Evolutionary conservation across 1,140 invertebrate species (phyloP).

Genomic region (Trichoplusia ni): DNA sequence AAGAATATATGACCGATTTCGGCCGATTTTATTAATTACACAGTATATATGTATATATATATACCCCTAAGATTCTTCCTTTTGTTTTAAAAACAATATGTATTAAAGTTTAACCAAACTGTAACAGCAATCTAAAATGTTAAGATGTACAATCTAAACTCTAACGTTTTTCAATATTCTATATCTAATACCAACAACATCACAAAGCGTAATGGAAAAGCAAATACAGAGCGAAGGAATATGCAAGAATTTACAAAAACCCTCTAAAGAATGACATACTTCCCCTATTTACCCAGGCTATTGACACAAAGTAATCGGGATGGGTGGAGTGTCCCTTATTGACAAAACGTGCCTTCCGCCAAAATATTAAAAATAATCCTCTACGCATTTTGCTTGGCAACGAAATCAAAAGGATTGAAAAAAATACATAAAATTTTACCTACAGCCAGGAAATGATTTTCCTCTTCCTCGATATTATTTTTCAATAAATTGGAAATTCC

Average conservation of each 20-base stretch:
- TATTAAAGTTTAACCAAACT: no score
- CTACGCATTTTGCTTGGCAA: slow-evolving; percentile 14
- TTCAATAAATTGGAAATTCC: slow-evolving; percentile 18
- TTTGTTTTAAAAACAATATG: no score
- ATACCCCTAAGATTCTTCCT: no score
- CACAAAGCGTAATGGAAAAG: slow-evolving; percentile 26
- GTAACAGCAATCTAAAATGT: background rate
- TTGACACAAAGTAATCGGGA: slow-evolving; percentile 65
- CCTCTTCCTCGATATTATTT: slow-evolving; percentile 24
- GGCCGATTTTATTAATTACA: no score
- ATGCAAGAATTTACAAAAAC: slow-evolving; percentile 26
- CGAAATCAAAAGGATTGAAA: slow-evolving; percentile 34
- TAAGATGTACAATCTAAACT: background rate
- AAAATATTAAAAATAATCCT: slow-evolving; percentile 67
- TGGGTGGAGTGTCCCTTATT: slow-evolving; percentile 61
- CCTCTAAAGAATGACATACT: slow-evolving; percentile 40
- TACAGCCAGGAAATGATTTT: slow-evolving; percentile 27
- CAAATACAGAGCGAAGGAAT: slow-evolving; percentile 11
- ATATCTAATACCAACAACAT: background rate
- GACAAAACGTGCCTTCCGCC: slow-evolving; percentile 66
- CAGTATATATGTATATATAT: no score
- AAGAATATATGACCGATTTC: no score
- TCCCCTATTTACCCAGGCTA: slow-evolving; percentile 61
- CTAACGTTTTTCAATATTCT: slow-evolving; percentile 16
- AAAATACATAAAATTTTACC: slow-evolving; percentile 18